phyloP scores from a whole-genome alignment of 2,113 vertebrate species.

The Apodemus speciosus region DNA sequence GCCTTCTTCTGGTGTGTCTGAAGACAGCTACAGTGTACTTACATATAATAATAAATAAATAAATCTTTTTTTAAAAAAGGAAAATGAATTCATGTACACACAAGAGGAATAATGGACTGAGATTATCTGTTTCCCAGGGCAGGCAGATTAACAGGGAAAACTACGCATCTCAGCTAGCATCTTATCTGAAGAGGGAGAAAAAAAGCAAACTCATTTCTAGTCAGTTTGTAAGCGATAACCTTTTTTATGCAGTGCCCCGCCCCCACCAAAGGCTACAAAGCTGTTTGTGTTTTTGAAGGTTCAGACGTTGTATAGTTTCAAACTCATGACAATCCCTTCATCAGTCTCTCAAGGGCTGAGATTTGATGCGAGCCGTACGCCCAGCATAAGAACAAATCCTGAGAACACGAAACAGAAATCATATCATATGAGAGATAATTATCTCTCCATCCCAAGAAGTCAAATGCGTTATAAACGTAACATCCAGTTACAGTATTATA shows the following conservation, averaged over 20 bases:
- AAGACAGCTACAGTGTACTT: too few relatives aligned
- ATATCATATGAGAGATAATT: neutral
- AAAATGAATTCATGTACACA: neutral
- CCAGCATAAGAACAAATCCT: neutral
- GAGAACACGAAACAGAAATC: neutral
- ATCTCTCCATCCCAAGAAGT: neutral
- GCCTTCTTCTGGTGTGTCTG: too few relatives aligned
- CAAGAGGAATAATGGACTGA: too few relatives aligned
- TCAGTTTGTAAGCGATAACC: neutral
- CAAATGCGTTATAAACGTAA: slow-evolving; percentile 18
- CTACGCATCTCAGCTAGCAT: neutral
- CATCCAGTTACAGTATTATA: neutral
- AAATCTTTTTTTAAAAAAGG: too few relatives aligned
- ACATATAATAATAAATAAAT: too few relatives aligned
- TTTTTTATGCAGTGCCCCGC: neutral
- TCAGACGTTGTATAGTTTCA: too few relatives aligned
- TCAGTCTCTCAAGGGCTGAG: neutral
- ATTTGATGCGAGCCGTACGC: neutral
- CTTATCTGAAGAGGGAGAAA: neutral
- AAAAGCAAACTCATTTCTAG: neutral
- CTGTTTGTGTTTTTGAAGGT: neutral
- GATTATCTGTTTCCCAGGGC: neutral
- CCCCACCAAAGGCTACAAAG: neutral
- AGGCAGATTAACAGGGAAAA: neutral
- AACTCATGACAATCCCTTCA: too few relatives aligned